Percentiles rank a stretch among this genome's conserved stretches.
These are phyloP conservation scores for Drosophila rhopaloa DNA, from an alignment of 1,140 invertebrate species.

Conservation along the genomic window DNA sequence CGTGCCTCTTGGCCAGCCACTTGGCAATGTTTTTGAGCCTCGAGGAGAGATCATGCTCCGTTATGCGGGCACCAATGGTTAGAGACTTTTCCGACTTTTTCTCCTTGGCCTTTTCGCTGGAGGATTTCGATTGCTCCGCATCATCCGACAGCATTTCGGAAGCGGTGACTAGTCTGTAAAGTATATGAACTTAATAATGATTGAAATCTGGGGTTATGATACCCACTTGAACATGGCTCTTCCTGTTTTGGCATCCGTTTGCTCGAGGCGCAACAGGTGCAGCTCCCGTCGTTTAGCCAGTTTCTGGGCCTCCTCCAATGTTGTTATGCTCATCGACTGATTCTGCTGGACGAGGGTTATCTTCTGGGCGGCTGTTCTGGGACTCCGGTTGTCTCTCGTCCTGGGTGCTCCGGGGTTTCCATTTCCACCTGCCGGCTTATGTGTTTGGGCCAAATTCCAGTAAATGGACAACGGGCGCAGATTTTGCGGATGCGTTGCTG, in stretches of 20 bases:
- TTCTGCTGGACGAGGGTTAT: slow-evolving; percentile 85
- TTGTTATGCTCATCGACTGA: slow-evolving; percentile 85
- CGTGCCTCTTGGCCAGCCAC: slow-evolving; percentile 87
- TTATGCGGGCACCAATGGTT: slow-evolving; percentile 87
- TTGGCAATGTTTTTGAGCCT: slow-evolving; percentile 88
- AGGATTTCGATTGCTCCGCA: slow-evolving; percentile 10
- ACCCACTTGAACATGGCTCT: slow-evolving; percentile 87
- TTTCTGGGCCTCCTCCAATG: slow-evolving; percentile 87
- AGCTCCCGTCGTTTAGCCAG: slow-evolving; percentile 87
- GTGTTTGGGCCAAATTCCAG: slow-evolving; percentile 45
- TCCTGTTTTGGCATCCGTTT: slow-evolving; percentile 87
- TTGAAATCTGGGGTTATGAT: neutral
- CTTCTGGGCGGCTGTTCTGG: slow-evolving; percentile 54
- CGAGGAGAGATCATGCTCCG: slow-evolving; percentile 87
- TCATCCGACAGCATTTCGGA: slow-evolving; percentile 72
- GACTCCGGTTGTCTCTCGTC: slow-evolving; percentile 23
- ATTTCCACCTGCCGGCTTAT: slow-evolving; percentile 16
- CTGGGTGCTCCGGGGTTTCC: slow-evolving; percentile 5
- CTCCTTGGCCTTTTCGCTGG: slow-evolving; percentile 34
- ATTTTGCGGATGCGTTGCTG: slow-evolving; percentile 12
- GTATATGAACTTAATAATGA: neutral
- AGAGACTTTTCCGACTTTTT: slow-evolving; percentile 86
- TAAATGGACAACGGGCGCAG: slow-evolving; percentile 18
- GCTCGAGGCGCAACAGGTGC: slow-evolving; percentile 88
- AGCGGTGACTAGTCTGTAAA: slow-evolving; percentile 60